Evolutionary conservation across 2,797 vertebrate species (phyloP).

Genomic region (Poecile montanus): DNA sequence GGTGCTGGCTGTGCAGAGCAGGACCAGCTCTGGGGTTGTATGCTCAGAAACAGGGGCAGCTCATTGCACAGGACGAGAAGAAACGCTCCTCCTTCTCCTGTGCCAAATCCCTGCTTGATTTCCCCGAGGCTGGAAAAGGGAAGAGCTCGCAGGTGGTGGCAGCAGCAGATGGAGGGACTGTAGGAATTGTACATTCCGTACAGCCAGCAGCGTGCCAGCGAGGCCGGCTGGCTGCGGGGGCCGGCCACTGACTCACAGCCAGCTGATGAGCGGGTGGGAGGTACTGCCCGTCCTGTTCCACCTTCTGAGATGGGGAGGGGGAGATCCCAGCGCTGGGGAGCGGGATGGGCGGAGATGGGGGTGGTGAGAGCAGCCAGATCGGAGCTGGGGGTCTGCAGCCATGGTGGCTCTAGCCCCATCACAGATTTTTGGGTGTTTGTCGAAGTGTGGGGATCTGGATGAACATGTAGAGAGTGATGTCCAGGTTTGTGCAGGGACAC

Average conservation of each 20-base stretch:
- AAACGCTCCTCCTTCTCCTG: neutral
- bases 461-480: rapidly evolving
- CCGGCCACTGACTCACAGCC: neutral
- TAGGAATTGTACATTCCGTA: neutral
- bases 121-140: neutral
- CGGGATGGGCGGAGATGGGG: rapidly evolving
- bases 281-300: neutral
- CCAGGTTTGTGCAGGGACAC: rapidly evolving
- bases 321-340: neutral
- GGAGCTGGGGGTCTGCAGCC: neutral
- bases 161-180: constrained; percentile 41
- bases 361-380: neutral
- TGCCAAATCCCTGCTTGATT: neutral
- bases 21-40: rapidly evolving
- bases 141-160: neutral
- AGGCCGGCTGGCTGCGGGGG: neutral
- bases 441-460: neutral
- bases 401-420: rapidly evolving
- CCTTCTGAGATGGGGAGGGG: rapidly evolving
- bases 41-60: rapidly evolving
- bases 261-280: neutral
- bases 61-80: neutral
- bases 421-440: neutral
- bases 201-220: neutral
- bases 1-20: neutral